Conservation (phyloP, 2,888 invertebrate species). For the Cryptophagus acutangulus region DNA sequence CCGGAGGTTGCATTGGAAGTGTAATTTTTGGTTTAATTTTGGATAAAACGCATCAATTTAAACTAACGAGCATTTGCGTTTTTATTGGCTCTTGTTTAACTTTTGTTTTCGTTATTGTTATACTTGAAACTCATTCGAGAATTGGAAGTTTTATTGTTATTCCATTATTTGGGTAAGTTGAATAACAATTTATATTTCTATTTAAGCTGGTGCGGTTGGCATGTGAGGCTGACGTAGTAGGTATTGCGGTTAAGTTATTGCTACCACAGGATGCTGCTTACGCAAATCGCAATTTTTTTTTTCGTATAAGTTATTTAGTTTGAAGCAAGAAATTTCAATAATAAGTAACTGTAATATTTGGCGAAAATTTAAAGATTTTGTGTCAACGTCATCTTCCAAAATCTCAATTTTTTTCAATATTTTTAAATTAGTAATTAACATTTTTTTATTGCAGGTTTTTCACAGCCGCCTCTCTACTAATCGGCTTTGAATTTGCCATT, state of each 20-base stretch:
- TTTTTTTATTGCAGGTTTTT: conserved; percentile 70
- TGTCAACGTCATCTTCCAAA: too few species aligned
- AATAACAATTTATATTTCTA: not conserved
- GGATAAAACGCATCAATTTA: conserved; percentile 88
- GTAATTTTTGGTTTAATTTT: conserved; percentile 81
- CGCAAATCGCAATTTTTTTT: too few species aligned
- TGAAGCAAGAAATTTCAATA: too few species aligned
- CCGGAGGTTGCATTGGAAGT: conserved; percentile 86
- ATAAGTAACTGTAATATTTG: too few species aligned
- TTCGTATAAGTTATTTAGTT: too few species aligned
- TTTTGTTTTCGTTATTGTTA: conserved; percentile 19
- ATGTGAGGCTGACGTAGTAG: too few species aligned
- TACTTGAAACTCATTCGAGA: conserved; percentile 20
- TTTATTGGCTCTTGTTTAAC: conserved; percentile 19
- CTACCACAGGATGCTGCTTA: too few species aligned
- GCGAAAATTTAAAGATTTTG: too few species aligned
- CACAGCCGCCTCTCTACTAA: conserved; percentile 92
- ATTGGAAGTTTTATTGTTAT: conserved; percentile 30
- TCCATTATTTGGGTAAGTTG: conserved; percentile 33
- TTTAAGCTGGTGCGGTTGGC: too few species aligned
- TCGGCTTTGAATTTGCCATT: conserved; percentile 93
- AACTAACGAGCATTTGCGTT: conserved; percentile 62
- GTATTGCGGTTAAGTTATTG: too few species aligned
- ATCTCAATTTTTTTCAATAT: too few species aligned
- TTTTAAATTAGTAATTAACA: not conserved